Conservation (phyloP, 2,888 invertebrate genomes). For the Ectropis crepuscularia region DNA sequence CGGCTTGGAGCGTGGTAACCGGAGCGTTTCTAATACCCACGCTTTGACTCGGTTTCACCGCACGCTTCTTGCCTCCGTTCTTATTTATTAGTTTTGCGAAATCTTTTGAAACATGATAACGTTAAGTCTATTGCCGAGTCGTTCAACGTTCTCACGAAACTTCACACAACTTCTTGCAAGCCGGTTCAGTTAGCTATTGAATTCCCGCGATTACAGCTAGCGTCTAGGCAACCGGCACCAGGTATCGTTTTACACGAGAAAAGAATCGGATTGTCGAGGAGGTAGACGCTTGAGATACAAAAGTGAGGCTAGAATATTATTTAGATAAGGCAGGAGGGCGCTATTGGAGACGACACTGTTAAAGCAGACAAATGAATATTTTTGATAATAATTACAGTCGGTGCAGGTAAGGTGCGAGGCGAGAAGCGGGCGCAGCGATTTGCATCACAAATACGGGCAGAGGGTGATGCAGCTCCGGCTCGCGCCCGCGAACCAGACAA, state of each 20-base stretch:
- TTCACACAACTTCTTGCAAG: conserved; percentile 76
- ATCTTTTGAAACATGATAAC: conserved; percentile 84
- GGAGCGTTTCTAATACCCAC: conserved; percentile 85
- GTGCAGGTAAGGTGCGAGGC: conserved; percentile 76
- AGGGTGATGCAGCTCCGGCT: conserved; percentile 58
- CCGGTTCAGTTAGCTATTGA: conserved; percentile 72
- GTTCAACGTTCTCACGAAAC: conserved; percentile 75
- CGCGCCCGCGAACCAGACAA: conserved; percentile 72
- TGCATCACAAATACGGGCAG: conserved; percentile 75
- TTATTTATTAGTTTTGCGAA: conserved; percentile 83
- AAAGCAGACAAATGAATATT: conserved; percentile 79
- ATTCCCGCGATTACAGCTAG: conserved; percentile 68
- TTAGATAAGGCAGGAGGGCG: conserved; percentile 44
- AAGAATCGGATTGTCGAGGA: conserved; percentile 39
- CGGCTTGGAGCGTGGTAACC: conserved; percentile 75
- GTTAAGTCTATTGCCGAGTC: conserved; percentile 72
- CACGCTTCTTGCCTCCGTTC: conserved; percentile 83
- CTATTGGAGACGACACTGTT: conserved; percentile 67
- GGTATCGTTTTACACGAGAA: conserved; percentile 63
- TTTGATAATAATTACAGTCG: conserved; percentile 79
- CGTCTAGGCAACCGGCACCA: conserved; percentile 47
- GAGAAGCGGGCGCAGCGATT: conserved; percentile 73
- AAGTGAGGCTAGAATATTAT: conserved; percentile 31
- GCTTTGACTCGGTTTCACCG: conserved; percentile 83
- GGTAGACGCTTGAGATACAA: conserved; percentile 18